These are phyloP conservation scores for Willowsia nigromaculata DNA, from an alignment of 2,888 invertebrate genomes.

Conservation along the genomic window DNA sequence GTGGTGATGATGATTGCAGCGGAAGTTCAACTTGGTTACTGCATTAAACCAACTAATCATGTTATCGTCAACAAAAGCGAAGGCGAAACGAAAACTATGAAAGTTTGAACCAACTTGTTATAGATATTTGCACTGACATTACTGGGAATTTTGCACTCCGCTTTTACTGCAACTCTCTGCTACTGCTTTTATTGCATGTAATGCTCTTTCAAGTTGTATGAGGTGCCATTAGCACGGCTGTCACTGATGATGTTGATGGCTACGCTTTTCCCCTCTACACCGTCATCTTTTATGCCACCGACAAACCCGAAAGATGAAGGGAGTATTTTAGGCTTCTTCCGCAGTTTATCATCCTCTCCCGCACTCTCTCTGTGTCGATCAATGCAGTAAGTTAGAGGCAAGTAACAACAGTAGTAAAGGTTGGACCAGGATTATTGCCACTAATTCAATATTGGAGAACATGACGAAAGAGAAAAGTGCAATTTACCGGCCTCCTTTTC, in stretches of 20 bases:
- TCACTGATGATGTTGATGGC: constrained; percentile 1
- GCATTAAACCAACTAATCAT: not conserved
- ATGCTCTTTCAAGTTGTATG: not conserved
- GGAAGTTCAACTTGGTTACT: not conserved
- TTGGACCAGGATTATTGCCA: not conserved
- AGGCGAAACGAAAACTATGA: not conserved
- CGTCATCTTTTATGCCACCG: not conserved
- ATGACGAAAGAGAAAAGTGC: not conserved
- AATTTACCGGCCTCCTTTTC: constrained; percentile 15
- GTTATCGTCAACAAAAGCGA: not conserved
- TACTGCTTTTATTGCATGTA: not conserved
- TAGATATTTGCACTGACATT: too few species aligned
- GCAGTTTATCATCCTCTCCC: not conserved
- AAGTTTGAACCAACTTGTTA: not conserved
- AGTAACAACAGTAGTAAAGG: too few species aligned
- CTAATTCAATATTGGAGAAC: not conserved
- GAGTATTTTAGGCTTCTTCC: not conserved
- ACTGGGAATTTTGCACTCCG: not conserved
- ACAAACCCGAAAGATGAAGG: not conserved
- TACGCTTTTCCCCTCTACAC: not conserved
- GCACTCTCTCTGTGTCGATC: not conserved
- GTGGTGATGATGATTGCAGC: constrained; percentile 9
- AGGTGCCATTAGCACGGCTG: not conserved
- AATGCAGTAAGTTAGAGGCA: too few species aligned
- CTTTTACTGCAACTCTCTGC: not conserved